Percentiles rank a stretch among this genome's conserved stretches.
Evolutionary conservation across 2,113 vertebrate species (phyloP).

Genomic region (Trinectes maculatus): DNA sequence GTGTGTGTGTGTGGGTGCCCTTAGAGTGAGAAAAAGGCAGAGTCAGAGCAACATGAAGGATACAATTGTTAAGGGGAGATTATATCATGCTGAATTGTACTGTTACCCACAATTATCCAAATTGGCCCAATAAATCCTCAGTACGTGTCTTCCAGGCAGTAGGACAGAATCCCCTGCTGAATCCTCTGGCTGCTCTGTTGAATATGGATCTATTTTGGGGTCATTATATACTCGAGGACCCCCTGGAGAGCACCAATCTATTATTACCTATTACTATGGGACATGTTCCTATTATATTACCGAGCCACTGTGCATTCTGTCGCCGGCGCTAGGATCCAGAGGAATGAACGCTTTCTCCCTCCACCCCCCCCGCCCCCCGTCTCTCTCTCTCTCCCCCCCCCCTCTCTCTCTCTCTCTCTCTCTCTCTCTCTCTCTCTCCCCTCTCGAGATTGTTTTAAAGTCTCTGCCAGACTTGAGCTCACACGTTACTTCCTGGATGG

Average conservation of each 20-base stretch:
- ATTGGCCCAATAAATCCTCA: neutral
- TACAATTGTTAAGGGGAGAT: neutral
- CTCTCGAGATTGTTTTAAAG: slow-evolving; percentile 87
- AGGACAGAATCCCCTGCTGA: neutral
- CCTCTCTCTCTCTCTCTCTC: slow-evolving; percentile 61
- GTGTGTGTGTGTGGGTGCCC: too few relatives aligned
- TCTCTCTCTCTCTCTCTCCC: slow-evolving; percentile 47
- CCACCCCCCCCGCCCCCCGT: slow-evolving; percentile 49
- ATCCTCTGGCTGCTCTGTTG: neutral
- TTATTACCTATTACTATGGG: slow-evolving; percentile 43
- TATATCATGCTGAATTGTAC: neutral
- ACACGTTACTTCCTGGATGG: slow-evolving; percentile 91
- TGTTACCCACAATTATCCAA: too few relatives aligned
- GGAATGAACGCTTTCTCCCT: slow-evolving; percentile 59
- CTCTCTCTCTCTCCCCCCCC: slow-evolving; percentile 52
- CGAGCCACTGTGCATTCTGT: neutral
- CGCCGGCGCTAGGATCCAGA: slow-evolving; percentile 83
- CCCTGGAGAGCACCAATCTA: slow-evolving; percentile 21
- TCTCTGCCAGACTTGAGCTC: slow-evolving; percentile 88
- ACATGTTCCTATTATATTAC: slow-evolving; percentile 16
- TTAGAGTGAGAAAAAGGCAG: too few relatives aligned
- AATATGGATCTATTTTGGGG: slow-evolving; percentile 26
- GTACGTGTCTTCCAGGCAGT: neutral
- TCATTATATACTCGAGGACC: slow-evolving; percentile 19
- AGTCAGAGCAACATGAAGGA: neutral